Percentiles rank a stretch among this genome's conserved stretches.
phyloP scores from a whole-genome alignment of 2,888 invertebrate species.

The Capitulum mitella region DNA sequence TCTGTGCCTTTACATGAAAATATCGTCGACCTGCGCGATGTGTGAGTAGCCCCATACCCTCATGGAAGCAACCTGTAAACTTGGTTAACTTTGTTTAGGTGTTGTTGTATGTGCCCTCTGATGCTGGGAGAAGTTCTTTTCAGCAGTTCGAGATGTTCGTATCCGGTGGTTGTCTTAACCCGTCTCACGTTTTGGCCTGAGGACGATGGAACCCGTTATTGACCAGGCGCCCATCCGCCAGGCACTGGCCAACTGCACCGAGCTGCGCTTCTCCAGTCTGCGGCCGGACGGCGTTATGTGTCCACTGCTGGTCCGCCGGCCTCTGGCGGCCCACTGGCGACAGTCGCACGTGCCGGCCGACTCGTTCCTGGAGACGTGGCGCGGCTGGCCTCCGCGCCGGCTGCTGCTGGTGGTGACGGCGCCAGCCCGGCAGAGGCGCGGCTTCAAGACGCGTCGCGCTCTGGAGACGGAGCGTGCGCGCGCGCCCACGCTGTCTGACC shows the following conservation, averaged over 20 bases:
- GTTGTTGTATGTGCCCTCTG: too few species aligned
- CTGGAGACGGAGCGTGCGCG: slow-evolving; percentile 61
- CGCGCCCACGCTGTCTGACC: slow-evolving; percentile 61
- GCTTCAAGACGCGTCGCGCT: slow-evolving; percentile 71
- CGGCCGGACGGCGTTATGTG: neutral
- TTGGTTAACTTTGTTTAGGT: too few species aligned
- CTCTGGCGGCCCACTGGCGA: neutral
- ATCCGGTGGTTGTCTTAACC: too few species aligned
- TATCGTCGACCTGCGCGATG: too few species aligned
- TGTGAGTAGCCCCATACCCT: too few species aligned
- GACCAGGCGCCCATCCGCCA: too few species aligned
- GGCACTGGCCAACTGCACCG: neutral
- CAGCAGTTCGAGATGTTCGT: too few species aligned
- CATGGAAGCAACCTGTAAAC: too few species aligned
- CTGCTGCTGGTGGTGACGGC: neutral
- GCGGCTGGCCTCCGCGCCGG: neutral
- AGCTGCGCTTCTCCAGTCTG: neutral
- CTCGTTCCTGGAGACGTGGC: neutral
- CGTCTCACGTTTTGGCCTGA: too few species aligned
- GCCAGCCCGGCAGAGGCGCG: slow-evolving; percentile 37
- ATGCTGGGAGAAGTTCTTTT: too few species aligned
- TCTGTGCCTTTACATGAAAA: too few species aligned
- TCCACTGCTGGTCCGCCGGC: neutral
- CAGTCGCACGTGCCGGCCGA: neutral
- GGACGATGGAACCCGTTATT: too few species aligned